These are phyloP conservation scores for Protobothrops mucrosquamatus DNA, from an alignment of 2,113 vertebrate genomes.

Conservation along the genomic window DNA sequence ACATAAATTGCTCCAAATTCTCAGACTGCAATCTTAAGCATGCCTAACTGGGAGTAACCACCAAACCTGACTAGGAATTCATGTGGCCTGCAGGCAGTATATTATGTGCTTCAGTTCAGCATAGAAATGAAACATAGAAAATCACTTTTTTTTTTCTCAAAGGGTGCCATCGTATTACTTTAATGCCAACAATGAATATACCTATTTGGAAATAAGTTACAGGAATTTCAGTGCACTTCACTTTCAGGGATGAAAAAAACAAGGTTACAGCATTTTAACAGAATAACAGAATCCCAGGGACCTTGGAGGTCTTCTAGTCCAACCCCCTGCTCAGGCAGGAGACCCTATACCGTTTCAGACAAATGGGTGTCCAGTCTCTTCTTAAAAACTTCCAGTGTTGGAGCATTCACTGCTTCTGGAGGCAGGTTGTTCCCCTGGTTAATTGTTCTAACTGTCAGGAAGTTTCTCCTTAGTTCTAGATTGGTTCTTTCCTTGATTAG, in stretches of 20 bases:
- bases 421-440: too few relatives aligned
- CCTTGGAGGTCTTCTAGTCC: too few relatives aligned
- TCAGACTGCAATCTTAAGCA: neutral
- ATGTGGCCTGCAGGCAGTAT: neutral
- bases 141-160: neutral
- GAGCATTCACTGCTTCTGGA: rapidly evolving
- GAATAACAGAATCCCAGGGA: too few relatives aligned
- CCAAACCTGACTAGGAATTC: neutral
- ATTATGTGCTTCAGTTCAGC: neutral
- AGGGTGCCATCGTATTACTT: neutral
- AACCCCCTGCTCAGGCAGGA: too few relatives aligned
- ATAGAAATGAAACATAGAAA: neutral
- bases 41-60: neutral
- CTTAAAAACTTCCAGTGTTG: too few relatives aligned
- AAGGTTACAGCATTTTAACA: neutral
- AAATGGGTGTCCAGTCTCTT: too few relatives aligned
- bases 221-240: neutral
- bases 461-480: too few relatives aligned
- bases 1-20: neutral
- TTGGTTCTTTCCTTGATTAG: too few relatives aligned
- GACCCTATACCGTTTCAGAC: too few relatives aligned
- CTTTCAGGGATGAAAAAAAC: neutral
- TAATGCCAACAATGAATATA: neutral
- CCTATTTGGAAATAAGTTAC: neutral
- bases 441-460: too few relatives aligned